A percentile compares a stretch with the other conserved stretches of the same genome.
These are phyloP conservation scores for Chondrosia reniformis DNA, from an alignment of 37 sponge, comb jelly and placozoan genomes.

Conservation along the genomic window DNA sequence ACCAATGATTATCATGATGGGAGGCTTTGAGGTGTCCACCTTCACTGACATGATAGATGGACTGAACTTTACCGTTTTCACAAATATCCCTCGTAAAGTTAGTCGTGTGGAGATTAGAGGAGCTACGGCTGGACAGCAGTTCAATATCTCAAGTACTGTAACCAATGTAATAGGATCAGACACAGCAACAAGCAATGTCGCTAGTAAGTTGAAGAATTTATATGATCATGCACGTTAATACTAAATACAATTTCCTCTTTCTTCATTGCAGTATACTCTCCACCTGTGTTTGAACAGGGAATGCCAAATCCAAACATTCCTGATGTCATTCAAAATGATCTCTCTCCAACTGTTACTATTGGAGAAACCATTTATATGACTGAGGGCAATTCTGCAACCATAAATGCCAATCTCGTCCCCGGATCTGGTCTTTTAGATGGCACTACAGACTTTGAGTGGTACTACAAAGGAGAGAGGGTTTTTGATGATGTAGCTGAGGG, in stretches of 20 bases:
- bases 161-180: background rate
- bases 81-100: background rate
- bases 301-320: no score
- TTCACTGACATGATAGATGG: background rate
- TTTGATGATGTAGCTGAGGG: no score
- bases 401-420: background rate
- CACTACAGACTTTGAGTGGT: background rate
- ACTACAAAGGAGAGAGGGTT: slow-evolving; percentile 7
- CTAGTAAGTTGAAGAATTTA: no score
- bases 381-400: background rate
- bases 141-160: background rate
- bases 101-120: background rate
- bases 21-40: background rate
- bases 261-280: background rate
- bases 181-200: background rate
- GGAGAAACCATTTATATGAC: background rate
- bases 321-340: no score
- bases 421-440: background rate
- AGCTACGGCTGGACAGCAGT: background rate
- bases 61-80: background rate
- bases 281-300: background rate
- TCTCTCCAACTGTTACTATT: background rate
- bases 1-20: no score
- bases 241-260: background rate
- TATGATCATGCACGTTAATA: no score